Evolutionary conservation across 2,888 invertebrate genomes (phyloP), one percentile per base, ranked within the genome.

Genomic region (Aproaerema taeniolella): DNA sequence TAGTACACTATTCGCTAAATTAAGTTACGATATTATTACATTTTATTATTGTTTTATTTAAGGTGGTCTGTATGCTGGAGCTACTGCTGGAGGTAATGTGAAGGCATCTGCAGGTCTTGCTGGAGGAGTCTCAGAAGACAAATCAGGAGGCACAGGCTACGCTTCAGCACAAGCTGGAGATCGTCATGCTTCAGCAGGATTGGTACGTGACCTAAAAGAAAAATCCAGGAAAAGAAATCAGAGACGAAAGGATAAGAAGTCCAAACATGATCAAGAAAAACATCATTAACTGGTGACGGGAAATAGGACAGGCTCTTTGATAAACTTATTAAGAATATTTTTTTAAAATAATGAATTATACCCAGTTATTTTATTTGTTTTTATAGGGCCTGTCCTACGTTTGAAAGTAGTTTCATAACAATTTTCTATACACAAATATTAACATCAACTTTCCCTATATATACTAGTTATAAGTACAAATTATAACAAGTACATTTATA

Each of bases 41-140:
- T n/a, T n/a, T n/a, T n/a, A n/a, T n/a, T n/a, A n/a, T n/a, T n/a
- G n/a, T n/a, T n/a, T n/a, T n/a, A n/a, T n/a, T n/a, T n/a, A n/a
- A 69, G 90, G 90, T 41, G 87, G 87, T 11, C 60, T 90, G 0
- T 91, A 79, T 41, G 90, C 91, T 29, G 89, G 88, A 20, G 90
- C 90, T 1, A 89, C 89, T 1, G 88, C 89, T 24, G 89, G 89
- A 6, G 88, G 85, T n/a, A 83, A 83, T 34, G 67, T 88, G 1
- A 73, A 72, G 10, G 89, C 89, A 0, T 66, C 72, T 14, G 86
- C 89, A 1, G 89, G 88, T 9, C 67, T 89, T 1, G 81, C 70
- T 7, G 91, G 90, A n/a, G 62, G 61, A 15, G 67, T 87, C 0
- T 61, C 55, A 3, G 80, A 64, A 7, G 74, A 67, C 9, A 72